Evolutionary conservation across 2,888 invertebrate species (phyloP).

Genomic region (Standfussiana lucernea): DNA sequence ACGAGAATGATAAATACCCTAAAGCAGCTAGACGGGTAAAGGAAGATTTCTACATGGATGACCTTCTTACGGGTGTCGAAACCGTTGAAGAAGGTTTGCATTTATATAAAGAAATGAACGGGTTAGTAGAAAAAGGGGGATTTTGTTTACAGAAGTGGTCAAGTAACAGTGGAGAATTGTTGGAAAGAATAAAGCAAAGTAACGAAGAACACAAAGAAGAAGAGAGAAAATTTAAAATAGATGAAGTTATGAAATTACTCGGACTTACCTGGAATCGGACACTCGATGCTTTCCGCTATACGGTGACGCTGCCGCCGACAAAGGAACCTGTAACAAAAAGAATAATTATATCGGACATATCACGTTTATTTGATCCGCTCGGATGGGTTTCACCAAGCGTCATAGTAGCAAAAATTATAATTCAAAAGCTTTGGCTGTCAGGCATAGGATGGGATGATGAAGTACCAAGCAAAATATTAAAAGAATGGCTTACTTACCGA

Average conservation of each 20-base stretch:
- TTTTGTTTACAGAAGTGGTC: constrained; percentile 11
- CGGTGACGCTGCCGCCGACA: background rate
- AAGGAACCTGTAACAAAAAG: constrained; percentile 15
- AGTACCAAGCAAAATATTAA: constrained; percentile 13
- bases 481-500: constrained; percentile 7
- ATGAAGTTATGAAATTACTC: background rate
- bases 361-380: constrained; percentile 13
- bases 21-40: background rate
- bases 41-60: background rate
- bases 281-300: background rate
- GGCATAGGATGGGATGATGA: constrained; percentile 12
- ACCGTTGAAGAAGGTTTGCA: background rate
- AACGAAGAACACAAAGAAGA: background rate
- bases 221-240: constrained; percentile 1
- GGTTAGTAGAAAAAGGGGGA: background rate
- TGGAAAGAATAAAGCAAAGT: background rate
- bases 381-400: constrained; percentile 13
- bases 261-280: constrained; percentile 15
- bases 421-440: constrained; percentile 8
- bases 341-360: constrained; percentile 1
- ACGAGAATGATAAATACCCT: background rate
- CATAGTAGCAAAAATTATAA: constrained; percentile 5
- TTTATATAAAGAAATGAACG: background rate
- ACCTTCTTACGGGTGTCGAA: background rate
- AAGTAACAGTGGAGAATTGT: background rate